Evolutionary conservation across 2,888 invertebrate species (phyloP).

Genomic region (Criorhina ranunculi): DNA sequence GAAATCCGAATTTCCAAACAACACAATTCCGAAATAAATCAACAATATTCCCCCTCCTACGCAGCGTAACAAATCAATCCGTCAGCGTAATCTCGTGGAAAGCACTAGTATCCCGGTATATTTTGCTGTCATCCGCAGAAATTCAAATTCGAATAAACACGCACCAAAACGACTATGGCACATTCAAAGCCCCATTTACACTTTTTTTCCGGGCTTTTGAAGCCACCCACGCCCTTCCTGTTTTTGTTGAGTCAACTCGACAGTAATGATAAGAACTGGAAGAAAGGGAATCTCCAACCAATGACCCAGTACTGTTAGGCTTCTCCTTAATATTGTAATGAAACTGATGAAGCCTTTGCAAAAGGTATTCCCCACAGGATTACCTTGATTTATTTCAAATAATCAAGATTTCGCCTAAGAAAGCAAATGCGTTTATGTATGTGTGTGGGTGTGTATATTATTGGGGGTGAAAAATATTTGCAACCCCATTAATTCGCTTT

Average conservation of each 20-base stretch:
- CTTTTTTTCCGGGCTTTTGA: conserved; percentile 25
- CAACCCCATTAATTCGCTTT: conserved; percentile 70
- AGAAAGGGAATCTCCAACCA: conserved; percentile 26
- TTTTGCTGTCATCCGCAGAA: conserved; percentile 46
- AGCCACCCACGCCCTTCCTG: not conserved
- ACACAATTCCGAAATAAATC: conserved; percentile 43
- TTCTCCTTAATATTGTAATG: conserved; percentile 45
- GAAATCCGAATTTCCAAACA: conserved; percentile 31
- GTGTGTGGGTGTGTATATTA: not conserved
- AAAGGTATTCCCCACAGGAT: conserved; percentile 55
- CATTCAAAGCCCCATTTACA: conserved; percentile 50
- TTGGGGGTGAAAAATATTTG: conserved; percentile 39
- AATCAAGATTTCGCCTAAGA: conserved; percentile 65
- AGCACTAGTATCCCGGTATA: conserved; percentile 9
- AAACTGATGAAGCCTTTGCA: conserved; percentile 51
- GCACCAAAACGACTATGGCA: conserved; percentile 21
- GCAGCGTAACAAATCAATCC: conserved; percentile 53
- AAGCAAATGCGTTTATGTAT: conserved; percentile 22
- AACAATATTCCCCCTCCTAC: conserved; percentile 1
- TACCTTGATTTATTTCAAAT: conserved; percentile 74
- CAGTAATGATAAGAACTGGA: conserved; percentile 52
- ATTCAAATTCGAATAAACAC: conserved; percentile 56
- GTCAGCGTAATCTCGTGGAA: conserved; percentile 47
- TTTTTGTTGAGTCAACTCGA: conserved; percentile 25
- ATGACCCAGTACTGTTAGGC: conserved; percentile 4